Percentiles rank a stretch among this genome's conserved stretches.
phyloP scores from a whole-genome alignment of 2,888 invertebrate genomes.

The Yponomeuta sedellus region DNA sequence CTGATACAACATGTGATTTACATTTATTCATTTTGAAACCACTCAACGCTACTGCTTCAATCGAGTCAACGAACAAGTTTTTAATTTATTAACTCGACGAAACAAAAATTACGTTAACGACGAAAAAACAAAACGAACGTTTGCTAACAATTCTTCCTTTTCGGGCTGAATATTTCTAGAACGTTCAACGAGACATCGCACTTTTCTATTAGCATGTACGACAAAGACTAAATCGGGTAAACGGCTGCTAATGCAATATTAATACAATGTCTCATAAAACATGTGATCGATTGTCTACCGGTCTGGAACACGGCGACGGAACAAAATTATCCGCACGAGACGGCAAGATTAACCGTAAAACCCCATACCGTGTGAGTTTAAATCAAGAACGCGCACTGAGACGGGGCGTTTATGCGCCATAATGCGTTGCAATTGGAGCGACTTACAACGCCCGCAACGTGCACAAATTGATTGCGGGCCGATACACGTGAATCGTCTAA shows the following conservation, averaged over 20 bases:
- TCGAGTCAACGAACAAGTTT: not conserved
- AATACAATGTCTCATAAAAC: constrained; percentile 11
- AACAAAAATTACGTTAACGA: not conserved
- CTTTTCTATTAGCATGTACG: not conserved
- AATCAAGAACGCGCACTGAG: constrained; percentile 42
- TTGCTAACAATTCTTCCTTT: not conserved
- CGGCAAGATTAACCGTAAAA: constrained; percentile 36
- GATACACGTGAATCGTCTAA: constrained; percentile 71
- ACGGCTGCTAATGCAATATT: constrained; percentile 10
- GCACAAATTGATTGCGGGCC: constrained; percentile 65
- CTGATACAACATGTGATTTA: not conserved
- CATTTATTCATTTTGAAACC: not conserved
- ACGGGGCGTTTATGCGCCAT: constrained; percentile 48
- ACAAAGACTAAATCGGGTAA: not conserved
- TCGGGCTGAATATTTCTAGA: not conserved
- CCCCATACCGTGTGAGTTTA: constrained; percentile 47
- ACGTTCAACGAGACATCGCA: not conserved
- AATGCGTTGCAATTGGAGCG: constrained; percentile 59
- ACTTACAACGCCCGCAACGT: constrained; percentile 48
- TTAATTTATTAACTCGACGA: not conserved
- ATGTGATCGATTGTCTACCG: constrained; percentile 13
- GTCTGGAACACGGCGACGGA: constrained; percentile 20
- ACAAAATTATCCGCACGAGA: constrained; percentile 28
- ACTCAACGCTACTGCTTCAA: not conserved
- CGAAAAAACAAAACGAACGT: too few species aligned